These are phyloP conservation scores for Euzophera pinguis DNA, from an alignment of 2,888 invertebrate species.

Conservation along the genomic window DNA sequence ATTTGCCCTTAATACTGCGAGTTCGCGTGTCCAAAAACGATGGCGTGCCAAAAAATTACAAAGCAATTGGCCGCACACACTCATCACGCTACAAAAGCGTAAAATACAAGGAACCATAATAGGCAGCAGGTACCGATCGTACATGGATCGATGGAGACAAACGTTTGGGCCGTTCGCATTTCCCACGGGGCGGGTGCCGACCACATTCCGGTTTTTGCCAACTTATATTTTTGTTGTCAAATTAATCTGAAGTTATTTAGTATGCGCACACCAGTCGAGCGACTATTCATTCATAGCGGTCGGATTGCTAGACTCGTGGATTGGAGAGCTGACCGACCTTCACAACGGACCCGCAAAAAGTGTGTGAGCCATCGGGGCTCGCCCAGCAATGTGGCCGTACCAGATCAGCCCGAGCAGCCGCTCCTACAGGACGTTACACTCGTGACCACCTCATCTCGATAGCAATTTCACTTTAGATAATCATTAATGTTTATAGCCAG, in stretches of 20 bases:
- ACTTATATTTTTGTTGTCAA: constrained; percentile 78
- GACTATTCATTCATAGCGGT: constrained; percentile 77
- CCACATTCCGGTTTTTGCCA: constrained; percentile 71
- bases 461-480: no score
- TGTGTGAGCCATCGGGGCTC: constrained; percentile 49
- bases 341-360: constrained; percentile 48
- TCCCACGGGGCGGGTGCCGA: constrained; percentile 73
- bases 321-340: constrained; percentile 60
- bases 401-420: constrained; percentile 17
- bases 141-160: constrained; percentile 57
- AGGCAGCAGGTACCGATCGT: constrained; percentile 36
- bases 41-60: constrained; percentile 42
- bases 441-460: not conserved
- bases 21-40: constrained; percentile 33
- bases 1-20: constrained; percentile 10
- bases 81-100: constrained; percentile 42
- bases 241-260: constrained; percentile 74
- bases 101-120: constrained; percentile 38
- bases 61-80: constrained; percentile 42
- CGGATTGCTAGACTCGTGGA: constrained; percentile 75
- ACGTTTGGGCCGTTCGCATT: constrained; percentile 51
- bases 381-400: constrained; percentile 54
- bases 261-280: constrained; percentile 70
- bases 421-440: constrained; percentile 8
- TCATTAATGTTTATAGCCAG: no score